Conservation (phyloP, 2,797 vertebrate genomes). For the Lates japonicus region DNA sequence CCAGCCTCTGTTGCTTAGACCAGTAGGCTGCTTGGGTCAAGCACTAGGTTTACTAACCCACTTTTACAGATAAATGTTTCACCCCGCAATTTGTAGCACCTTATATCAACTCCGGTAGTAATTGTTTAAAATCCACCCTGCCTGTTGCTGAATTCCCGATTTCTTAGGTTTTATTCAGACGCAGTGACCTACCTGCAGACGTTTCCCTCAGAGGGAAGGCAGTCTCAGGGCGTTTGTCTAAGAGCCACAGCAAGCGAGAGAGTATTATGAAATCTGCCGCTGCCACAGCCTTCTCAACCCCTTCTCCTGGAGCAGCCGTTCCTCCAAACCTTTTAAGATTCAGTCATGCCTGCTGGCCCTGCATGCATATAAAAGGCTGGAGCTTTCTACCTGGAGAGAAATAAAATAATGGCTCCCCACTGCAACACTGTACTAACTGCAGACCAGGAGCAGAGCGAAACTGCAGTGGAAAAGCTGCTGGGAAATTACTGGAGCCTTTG, state of each 20-base stretch:
- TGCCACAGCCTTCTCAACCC: constrained; percentile 45
- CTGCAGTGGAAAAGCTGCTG: constrained; percentile 33
- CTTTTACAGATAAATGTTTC: constrained; percentile 63
- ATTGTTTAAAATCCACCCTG: constrained; percentile 54
- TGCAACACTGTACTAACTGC: constrained; percentile 50
- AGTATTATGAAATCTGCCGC: constrained; percentile 59
- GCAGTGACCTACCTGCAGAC: constrained; percentile 38
- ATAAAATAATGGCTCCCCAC: constrained; percentile 67
- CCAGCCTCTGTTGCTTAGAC: too few relatives aligned
- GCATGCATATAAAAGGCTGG: constrained; percentile 59
- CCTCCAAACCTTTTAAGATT: constrained; percentile 73
- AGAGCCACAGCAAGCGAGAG: constrained; percentile 54
- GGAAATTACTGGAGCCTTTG: constrained; percentile 60
- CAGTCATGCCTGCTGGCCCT: constrained; percentile 61
- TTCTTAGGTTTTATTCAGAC: constrained; percentile 58
- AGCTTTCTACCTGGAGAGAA: constrained; percentile 2
- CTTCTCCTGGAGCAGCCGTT: constrained; percentile 58
- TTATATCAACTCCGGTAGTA: constrained; percentile 46
- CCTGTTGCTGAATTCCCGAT: constrained; percentile 58
- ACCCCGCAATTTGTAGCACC: constrained; percentile 53
- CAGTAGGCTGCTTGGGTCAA: too few relatives aligned
- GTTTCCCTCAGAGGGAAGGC: constrained; percentile 39
- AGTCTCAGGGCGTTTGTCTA: constrained; percentile 48
- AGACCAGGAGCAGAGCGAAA: constrained; percentile 17
- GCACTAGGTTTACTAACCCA: constrained; percentile 54